Evolutionary conservation across 2,797 vertebrate species (phyloP).

Genomic region (Pseudotriccus pelzelni): DNA sequence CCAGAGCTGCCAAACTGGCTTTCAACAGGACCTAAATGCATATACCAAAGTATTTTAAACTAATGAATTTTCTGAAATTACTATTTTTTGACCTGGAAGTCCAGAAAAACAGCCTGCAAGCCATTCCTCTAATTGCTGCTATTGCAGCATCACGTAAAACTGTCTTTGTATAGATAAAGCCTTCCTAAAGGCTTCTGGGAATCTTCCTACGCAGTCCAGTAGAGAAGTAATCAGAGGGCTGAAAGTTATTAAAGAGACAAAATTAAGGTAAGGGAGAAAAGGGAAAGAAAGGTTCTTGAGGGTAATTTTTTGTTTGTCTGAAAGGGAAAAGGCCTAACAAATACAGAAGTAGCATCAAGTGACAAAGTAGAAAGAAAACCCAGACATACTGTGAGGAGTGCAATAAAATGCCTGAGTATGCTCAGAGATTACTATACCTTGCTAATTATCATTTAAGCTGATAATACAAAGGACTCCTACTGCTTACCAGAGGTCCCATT

Average conservation of each 20-base stretch:
- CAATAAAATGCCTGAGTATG: neutral
- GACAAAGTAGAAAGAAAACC: neutral
- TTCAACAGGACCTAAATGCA: neutral
- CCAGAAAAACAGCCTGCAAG: neutral
- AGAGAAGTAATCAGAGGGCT: neutral
- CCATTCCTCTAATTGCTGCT: neutral
- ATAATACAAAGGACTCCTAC: neutral
- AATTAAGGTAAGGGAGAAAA: neutral
- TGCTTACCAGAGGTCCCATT: neutral
- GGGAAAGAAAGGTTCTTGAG: neutral
- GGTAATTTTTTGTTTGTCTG: neutral
- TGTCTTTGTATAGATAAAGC: neutral
- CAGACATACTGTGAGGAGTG: neutral
- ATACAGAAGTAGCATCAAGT: neutral
- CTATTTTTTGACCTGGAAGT: neutral
- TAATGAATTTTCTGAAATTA: neutral
- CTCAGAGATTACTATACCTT: neutral
- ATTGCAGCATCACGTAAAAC: neutral
- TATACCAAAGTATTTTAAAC: neutral
- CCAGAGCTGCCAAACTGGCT: neutral
- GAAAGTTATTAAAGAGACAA: neutral
- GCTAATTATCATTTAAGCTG: neutral
- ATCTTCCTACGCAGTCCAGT: neutral
- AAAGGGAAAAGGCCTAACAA: neutral
- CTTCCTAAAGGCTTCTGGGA: neutral